Evolutionary conservation across 2,888 invertebrate genomes (phyloP), one percentile per base, ranked within the genome.

Genomic region (Orthosia gracilis): DNA sequence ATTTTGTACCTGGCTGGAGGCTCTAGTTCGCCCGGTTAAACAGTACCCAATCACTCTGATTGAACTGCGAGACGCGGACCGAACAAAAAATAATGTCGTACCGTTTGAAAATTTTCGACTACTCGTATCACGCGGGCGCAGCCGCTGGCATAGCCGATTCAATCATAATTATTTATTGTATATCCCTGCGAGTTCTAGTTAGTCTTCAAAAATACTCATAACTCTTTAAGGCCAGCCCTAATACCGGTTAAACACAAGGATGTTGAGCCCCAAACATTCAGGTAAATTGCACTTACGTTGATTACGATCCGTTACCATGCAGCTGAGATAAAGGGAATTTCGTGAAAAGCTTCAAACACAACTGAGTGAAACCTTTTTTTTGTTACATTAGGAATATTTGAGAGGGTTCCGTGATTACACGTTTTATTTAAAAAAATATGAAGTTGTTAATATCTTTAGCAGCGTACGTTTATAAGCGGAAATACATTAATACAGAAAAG

Each of bases 271-370:
- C 50, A 67, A 78, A 76, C 71, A 69, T 80, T 70, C 76, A 72
- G 83, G 76, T 82, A 74, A 69, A 83, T 82, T 76, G 76, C 84
- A 85, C 73, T 83, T 64, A 66, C 73, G 31, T 18, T 80, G 75
- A 84, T 85, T 85, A 76, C 75, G 62, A 73, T 69, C 52, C 50
- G 52, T 47, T 70, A 11, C 59, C 17, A 47, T 77, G 67, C 74
- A 80, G 71, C 64, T 63, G 71, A 65, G 55, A 57, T 62, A 52
- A 69, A 73, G 26, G 70, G 49, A 84, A 84, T 83, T 83, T 76
- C n/a, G 66, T 76, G 76, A 72, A 83, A 68, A 76, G 76, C 73
- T 59, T 69, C 45, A 52, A 55, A 57, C 57, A 55, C 21, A 55
- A 45, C 15, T 57, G 26, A 31, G 11, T 31, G 0, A 23, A 59